A percentile compares a stretch with the other conserved stretches of the same genome.
Evolutionary conservation across 2,888 invertebrate genomes (phyloP).

Genomic region (Oscheius onirici): DNA sequence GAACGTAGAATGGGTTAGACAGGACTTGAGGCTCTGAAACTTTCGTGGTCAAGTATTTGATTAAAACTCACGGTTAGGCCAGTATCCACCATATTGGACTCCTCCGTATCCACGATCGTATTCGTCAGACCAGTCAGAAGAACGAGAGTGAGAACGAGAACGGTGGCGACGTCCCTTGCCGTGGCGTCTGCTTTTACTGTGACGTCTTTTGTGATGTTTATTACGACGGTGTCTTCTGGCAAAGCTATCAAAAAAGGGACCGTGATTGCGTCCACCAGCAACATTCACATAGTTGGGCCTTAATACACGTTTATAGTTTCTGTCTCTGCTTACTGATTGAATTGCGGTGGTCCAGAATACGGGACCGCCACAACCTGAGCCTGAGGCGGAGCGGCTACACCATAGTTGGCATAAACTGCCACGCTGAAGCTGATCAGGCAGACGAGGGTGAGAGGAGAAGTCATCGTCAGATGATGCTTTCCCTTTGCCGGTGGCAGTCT

Average conservation of each 20-base stretch:
- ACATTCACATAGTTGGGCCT: constrained; percentile 19
- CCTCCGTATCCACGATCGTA: constrained; percentile 1
- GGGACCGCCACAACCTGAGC: background rate
- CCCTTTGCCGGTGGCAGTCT: background rate
- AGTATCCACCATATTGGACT: constrained; percentile 2
- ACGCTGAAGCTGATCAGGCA: constrained; percentile 9
- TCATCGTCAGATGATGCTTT: constrained; percentile 9
- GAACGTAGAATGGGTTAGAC: constrained; percentile 18
- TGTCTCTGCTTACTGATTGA: constrained; percentile 2
- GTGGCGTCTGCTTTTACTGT: background rate
- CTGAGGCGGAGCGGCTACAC: background rate
- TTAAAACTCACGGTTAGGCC: background rate
- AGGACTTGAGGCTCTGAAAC: background rate
- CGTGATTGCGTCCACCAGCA: background rate
- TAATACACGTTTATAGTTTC: no score
- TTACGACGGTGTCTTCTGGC: background rate
- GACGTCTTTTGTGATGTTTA: background rate
- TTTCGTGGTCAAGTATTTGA: background rate
- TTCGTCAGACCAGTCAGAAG: background rate
- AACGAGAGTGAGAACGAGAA: background rate
- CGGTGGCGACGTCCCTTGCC: background rate
- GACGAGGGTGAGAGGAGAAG: background rate
- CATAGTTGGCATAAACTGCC: constrained; percentile 13
- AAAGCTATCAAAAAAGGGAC: constrained; percentile 13
- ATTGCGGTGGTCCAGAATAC: background rate